Conservation (phyloP, 2,888 invertebrate species). For the Teleiodes luculella region DNA sequence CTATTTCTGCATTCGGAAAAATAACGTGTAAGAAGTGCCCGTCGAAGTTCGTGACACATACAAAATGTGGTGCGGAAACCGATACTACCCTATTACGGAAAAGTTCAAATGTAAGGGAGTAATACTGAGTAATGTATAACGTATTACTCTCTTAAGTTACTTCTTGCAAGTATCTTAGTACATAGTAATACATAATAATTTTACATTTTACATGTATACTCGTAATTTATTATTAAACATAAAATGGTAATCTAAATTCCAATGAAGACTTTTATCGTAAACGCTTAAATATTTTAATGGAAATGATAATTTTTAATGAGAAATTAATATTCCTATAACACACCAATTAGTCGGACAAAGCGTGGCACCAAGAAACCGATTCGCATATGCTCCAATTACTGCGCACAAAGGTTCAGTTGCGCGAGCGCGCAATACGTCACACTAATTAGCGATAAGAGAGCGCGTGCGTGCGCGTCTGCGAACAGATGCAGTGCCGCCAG, state of each 20-base stretch:
- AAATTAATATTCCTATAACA: not conserved
- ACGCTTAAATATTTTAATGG: too few relatives aligned
- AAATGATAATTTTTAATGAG: too few relatives aligned
- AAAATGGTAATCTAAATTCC: too few relatives aligned
- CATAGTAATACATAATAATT: not conserved
- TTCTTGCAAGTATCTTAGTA: too few relatives aligned
- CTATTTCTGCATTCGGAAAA: not conserved
- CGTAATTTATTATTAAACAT: too few relatives aligned
- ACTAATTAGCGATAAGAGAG: conserved; percentile 13
- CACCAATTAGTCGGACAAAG: not conserved
- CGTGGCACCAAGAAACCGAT: not conserved
- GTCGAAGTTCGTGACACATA: not conserved
- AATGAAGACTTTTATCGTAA: too few relatives aligned
- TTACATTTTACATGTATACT: too few relatives aligned
- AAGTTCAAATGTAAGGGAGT: not conserved
- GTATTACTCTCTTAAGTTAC: too few relatives aligned
- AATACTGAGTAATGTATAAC: not conserved
- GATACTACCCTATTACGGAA: not conserved
- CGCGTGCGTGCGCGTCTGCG: not conserved
- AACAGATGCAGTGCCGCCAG: not conserved
- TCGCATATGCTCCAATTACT: conserved; percentile 4
- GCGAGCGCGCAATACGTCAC: conserved; percentile 16
- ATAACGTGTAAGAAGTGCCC: not conserved
- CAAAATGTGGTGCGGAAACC: not conserved
- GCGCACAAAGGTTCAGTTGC: not conserved